Evolutionary conservation across 2,113 vertebrate genomes (phyloP).

Genomic region (Etia nguti): DNA sequence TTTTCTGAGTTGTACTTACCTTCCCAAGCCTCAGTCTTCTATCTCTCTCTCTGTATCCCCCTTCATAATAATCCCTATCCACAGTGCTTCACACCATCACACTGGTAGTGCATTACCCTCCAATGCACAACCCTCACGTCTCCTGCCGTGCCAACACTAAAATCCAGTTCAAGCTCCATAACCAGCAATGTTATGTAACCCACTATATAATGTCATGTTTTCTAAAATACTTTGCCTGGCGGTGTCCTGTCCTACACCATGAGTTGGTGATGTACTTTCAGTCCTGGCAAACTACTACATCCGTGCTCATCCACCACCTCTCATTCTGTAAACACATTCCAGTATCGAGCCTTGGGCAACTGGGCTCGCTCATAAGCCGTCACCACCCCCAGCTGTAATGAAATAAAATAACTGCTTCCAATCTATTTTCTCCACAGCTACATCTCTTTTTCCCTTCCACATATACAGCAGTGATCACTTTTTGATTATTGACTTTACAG

Average conservation of each 20-base stretch:
- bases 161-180: not conserved
- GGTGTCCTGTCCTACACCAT: not conserved
- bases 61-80: constrained; percentile 4
- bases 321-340: constrained; percentile 4
- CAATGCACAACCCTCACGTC: not conserved
- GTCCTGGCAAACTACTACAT: not conserved
- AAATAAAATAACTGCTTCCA: not conserved
- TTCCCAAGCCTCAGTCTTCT: not conserved
- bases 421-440: not conserved
- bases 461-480: not conserved
- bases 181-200: constrained; percentile 17
- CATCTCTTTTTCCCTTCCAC: not conserved
- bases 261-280: not conserved
- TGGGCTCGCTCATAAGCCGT: not conserved
- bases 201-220: not conserved
- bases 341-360: not conserved
- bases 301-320: not conserved
- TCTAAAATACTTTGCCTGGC: not conserved
- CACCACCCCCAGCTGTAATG: not conserved
- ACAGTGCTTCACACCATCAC: not conserved
- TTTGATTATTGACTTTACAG: not conserved
- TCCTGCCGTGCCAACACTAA: not conserved
- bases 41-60: not conserved
- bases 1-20: not conserved
- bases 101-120: not conserved